Conservation (phyloP, 1,140 invertebrate species). For the Drosophila nigrodunni region DNA sequence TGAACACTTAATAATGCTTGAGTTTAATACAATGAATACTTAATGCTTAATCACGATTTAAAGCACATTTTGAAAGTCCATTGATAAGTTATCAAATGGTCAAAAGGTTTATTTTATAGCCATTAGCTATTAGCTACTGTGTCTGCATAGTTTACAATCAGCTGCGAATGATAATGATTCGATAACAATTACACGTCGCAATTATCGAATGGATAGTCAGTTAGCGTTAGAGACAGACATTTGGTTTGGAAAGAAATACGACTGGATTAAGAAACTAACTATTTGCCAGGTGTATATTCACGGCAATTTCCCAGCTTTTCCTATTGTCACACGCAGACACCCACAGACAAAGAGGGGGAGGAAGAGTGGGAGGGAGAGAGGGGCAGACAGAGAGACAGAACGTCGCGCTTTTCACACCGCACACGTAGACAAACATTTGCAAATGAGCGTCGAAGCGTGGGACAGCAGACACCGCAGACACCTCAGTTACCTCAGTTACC, state of each 20-base stretch:
- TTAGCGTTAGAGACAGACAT: neutral
- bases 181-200: neutral
- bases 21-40: neutral
- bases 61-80: neutral
- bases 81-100: slow-evolving; percentile 8
- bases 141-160: neutral
- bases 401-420: slow-evolving; percentile 56
- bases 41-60: neutral
- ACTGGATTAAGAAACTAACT: slow-evolving; percentile 34
- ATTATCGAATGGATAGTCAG: slow-evolving; percentile 1
- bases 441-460: slow-evolving; percentile 72
- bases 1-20: neutral
- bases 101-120: slow-evolving; percentile 2
- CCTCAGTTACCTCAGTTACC: slow-evolving; percentile 54
- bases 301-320: slow-evolving; percentile 54
- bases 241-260: neutral
- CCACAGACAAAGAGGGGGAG: neutral
- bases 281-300: slow-evolving; percentile 30
- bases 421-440: slow-evolving; percentile 72
- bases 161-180: neutral
- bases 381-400: neutral
- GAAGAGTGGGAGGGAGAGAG: neutral
- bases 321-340: neutral
- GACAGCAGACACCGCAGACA: slow-evolving; percentile 45
- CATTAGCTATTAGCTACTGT: neutral